These are phyloP conservation scores for Eidolon dupreanum DNA, from an alignment of 2,797 vertebrate species.

Conservation along the genomic window DNA sequence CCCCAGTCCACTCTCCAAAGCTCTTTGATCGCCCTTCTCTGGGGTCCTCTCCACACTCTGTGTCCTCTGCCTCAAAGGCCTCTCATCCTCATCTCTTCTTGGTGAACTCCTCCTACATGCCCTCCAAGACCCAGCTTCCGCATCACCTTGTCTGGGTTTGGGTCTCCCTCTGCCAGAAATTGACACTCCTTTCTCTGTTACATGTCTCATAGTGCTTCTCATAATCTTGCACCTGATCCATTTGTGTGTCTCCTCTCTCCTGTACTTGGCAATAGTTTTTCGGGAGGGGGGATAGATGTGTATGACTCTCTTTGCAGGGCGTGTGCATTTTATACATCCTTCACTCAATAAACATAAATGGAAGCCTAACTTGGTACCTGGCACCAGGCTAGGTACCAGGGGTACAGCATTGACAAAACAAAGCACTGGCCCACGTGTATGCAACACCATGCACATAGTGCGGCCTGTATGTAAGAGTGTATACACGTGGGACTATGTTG, in stretches of 20 bases:
- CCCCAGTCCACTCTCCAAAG: background rate
- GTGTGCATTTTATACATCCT: background rate
- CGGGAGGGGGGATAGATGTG: background rate
- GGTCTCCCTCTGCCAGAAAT: background rate
- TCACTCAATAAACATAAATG: background rate
- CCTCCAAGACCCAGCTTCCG: background rate
- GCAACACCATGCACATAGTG: fast-evolving
- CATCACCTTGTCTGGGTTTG: background rate
- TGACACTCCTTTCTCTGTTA: background rate
- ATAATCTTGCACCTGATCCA: background rate
- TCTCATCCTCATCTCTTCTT: background rate
- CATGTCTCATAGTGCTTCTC: background rate
- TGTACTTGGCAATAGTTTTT: background rate
- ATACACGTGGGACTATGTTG: fast-evolving
- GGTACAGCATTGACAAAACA: background rate
- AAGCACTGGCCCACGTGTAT: background rate
- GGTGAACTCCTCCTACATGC: background rate
- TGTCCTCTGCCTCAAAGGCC: background rate
- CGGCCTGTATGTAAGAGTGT: background rate
- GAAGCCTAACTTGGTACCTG: background rate
- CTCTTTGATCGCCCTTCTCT: background rate
- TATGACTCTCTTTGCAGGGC: background rate
- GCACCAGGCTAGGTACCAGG: background rate
- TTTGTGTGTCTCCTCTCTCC: background rate
- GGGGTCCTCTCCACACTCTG: background rate